Evolutionary conservation across 1,140 invertebrate genomes (phyloP), one percentile per base, ranked within the genome.

Genomic region (Lasaia peninsularis): DNA sequence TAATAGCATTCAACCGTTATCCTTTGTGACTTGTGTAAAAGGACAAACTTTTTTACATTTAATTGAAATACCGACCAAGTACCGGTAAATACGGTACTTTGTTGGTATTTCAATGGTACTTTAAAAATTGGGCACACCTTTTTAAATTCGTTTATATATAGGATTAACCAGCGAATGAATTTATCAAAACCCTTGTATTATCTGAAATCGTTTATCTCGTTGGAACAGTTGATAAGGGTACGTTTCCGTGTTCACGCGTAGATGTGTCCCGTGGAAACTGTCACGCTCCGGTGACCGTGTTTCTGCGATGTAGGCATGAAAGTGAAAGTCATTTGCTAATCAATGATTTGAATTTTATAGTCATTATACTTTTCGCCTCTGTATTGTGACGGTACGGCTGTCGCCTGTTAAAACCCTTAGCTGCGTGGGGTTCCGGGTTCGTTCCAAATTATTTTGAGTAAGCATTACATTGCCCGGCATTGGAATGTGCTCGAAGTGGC

Each of bases 271-370:
- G 20, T 48, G 44, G 56, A 28, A 63, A 52, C 58, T 59, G 56
- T 62, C 34, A 68, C 62, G 52, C 58, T 60, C 52, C 54, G 64
- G 49, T 65, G 67, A 52, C 56, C 64, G 53, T 59, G 50, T 67
- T 68, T 68, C 61, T 44, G 61, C 14, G 60, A 35, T 67, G 58
- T 63, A 35, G 49, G 63, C 56, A 52, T 14, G 60, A 74, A 74
- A 74, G 64, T 65, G 66, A 74, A 67, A 74, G 69, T 74, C 58
- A 66, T 12, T 11, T 6, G 20, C n/a, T 18, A 24, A n/a, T 48
- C 11, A 11, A 11, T 48, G 20, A 48, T 48, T 48, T n/a, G 20
- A 24, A 20, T 48, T 48, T 3, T 20, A 20, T n/a, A 48, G 24
- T 24, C 37, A 40, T 40, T 40, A 44, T 7, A 18, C 16, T 44